Evolutionary conservation across 2,888 invertebrate species (phyloP), one percentile per base, ranked within the genome.

Genomic region (Linyphia triangularis): DNA sequence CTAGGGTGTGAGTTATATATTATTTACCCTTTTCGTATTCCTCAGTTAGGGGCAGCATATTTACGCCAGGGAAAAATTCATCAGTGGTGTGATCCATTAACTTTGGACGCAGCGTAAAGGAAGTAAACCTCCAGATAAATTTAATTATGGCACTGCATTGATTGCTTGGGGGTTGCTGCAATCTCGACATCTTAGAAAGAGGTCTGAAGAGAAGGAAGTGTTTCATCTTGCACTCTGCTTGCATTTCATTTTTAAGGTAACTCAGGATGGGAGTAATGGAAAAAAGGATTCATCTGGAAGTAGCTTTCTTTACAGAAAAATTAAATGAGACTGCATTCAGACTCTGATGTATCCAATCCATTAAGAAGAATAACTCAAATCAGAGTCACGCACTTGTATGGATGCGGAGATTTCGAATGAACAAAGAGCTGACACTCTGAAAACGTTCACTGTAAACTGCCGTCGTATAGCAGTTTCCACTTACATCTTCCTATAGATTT

Each of bases 81-180:
- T 69, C 81, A 81, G 30, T 69, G 59, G 22, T 57, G 69, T 69
- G 59, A 61, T 57, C 67, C 69, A 70, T 81, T 81, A 81, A 33
- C 57, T 19, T 19, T 13, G 65, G 28, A 67, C 16, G 57, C 78
- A 28, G 26, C 28, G 43, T 43, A 65, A 43, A 65, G 43, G 78
- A n/a, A 65, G 78, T 78, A 65, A 67, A 51, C 24, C 43, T 78
- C 78, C 57, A 40, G 78, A 78, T 59, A 69, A 81, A 81, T 81
- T 81, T 81, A 81, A 81, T 81, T 81, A 81, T 24, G 69, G 81
- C 65, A 24, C 37, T 70, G 40, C 69, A 69, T 81, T 69, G 81
- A 81, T 69, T 81, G 77, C 59, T 67, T 16, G 24, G 10, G 65
- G 43, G 33, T 22, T 13, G n/a, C 43, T 51, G 16, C 43, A 26